phyloP scores from a whole-genome alignment of 2,797 vertebrate genomes.

The Enteromius unitaeniatus region DNA sequence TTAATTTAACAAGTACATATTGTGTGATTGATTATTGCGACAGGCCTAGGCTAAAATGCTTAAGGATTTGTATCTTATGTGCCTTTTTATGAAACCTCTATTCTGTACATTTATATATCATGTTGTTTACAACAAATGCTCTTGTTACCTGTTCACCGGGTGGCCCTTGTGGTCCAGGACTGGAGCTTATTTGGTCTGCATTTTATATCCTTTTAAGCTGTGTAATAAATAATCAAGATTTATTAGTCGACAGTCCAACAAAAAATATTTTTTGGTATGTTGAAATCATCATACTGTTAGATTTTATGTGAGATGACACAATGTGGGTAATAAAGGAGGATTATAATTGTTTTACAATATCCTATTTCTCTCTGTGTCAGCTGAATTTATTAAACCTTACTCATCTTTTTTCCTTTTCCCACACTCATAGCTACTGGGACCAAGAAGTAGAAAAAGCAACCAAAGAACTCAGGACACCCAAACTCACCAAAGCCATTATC shows the following conservation, averaged over 20 bases:
- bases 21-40: too few species aligned
- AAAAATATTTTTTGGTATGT: neutral
- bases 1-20: too few species aligned
- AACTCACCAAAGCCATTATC: slow-evolving; percentile 86
- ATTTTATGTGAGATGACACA: neutral
- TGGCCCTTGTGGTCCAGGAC: neutral
- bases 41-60: neutral
- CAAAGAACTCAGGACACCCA: slow-evolving; percentile 80
- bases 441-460: slow-evolving; percentile 81
- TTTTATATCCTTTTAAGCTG: neutral
- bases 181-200: neutral
- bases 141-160: neutral
- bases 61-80: neutral
- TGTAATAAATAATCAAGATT: neutral
- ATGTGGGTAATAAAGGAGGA: neutral
- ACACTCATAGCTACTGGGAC: slow-evolving; percentile 85
- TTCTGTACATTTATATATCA: neutral
- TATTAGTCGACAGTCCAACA: neutral
- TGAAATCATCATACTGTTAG: neutral
- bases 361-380: neutral
- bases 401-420: neutral
- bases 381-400: neutral
- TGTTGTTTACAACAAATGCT: neutral
- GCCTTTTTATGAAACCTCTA: neutral
- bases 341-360: neutral